Conservation (phyloP, 2,113 vertebrate genomes). For the Sapayoa aenigma region DNA sequence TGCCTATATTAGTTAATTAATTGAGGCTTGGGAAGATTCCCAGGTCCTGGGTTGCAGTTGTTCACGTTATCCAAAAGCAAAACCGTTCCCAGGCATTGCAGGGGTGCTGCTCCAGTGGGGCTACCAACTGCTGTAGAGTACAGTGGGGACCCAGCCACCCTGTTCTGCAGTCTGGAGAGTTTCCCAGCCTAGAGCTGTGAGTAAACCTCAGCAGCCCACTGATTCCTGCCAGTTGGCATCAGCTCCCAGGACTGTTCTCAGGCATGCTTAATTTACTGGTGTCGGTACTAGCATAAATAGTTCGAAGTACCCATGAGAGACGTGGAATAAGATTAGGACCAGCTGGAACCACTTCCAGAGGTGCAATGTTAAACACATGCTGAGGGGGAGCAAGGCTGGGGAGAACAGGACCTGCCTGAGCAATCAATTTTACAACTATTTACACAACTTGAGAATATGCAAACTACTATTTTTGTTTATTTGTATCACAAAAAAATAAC, state of each 20-base stretch:
- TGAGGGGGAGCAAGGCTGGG: not conserved
- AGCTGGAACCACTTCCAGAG: slow-evolving; percentile 15
- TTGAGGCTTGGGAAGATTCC: not conserved
- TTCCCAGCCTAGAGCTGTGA: not conserved
- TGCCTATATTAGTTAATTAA: not conserved
- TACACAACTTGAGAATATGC: not conserved
- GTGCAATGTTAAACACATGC: not conserved
- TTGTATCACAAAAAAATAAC: not conserved
- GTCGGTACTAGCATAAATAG: not conserved
- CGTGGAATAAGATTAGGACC: not conserved
- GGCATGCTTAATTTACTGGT: not conserved
- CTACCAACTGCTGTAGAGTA: not conserved
- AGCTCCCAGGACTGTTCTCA: not conserved
- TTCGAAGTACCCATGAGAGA: not conserved
- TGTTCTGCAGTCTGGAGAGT: not conserved
- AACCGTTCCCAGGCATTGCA: not conserved
- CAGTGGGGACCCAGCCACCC: not conserved
- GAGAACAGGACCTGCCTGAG: not conserved
- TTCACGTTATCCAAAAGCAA: not conserved
- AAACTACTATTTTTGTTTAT: not conserved
- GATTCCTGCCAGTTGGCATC: not conserved
- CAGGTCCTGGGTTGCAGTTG: not conserved
- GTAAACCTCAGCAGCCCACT: not conserved
- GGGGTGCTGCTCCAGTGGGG: accelerated
- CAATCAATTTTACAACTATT: not conserved